These are phyloP conservation scores for Falcaria lacertinaria DNA, from an alignment of 2,888 invertebrate species.

Conservation along the genomic window DNA sequence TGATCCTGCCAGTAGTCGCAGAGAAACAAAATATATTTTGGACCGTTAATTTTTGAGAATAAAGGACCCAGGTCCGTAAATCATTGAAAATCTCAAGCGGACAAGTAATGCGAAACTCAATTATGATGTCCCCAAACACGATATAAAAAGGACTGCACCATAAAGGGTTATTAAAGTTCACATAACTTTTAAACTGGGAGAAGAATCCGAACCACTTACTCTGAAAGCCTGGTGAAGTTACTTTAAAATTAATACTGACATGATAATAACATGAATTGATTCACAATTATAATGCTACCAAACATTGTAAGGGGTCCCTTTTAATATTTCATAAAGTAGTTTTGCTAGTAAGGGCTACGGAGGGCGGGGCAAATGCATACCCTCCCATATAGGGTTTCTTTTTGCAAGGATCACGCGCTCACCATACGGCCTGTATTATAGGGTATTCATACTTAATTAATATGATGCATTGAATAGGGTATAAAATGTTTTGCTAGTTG, in stretches of 20 bases:
- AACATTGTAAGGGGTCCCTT: slow-evolving; percentile 50
- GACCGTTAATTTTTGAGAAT: not conserved
- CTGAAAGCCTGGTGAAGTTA: slow-evolving; percentile 24
- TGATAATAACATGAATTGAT: slow-evolving; percentile 71
- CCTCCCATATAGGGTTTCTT: slow-evolving; percentile 47
- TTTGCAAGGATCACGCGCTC: slow-evolving; percentile 52
- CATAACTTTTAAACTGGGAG: slow-evolving; percentile 11
- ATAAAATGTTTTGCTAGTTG: slow-evolving; percentile 46
- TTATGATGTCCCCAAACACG: not conserved
- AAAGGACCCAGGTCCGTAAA: not conserved
- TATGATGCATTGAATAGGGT: slow-evolving; percentile 37
- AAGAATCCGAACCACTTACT: slow-evolving; percentile 54
- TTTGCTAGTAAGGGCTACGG: slow-evolving; percentile 32
- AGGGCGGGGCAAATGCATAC: slow-evolving; percentile 55
- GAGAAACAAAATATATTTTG: too few relatives aligned
- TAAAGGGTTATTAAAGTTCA: slow-evolving; percentile 8
- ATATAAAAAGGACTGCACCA: not conserved
- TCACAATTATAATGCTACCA: slow-evolving; percentile 62
- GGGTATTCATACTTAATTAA: slow-evolving; percentile 77
- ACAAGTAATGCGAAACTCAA: not conserved
- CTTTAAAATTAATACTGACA: slow-evolving; percentile 68
- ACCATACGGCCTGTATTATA: slow-evolving; percentile 71
- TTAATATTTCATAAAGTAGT: slow-evolving; percentile 69
- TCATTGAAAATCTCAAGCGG: not conserved
- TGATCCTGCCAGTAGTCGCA: too few relatives aligned